A percentile compares a stretch with the other conserved stretches of the same genome.
These are phyloP conservation scores for Vollenhovia emeryi DNA, from an alignment of 1,140 invertebrate genomes.

Conservation along the genomic window DNA sequence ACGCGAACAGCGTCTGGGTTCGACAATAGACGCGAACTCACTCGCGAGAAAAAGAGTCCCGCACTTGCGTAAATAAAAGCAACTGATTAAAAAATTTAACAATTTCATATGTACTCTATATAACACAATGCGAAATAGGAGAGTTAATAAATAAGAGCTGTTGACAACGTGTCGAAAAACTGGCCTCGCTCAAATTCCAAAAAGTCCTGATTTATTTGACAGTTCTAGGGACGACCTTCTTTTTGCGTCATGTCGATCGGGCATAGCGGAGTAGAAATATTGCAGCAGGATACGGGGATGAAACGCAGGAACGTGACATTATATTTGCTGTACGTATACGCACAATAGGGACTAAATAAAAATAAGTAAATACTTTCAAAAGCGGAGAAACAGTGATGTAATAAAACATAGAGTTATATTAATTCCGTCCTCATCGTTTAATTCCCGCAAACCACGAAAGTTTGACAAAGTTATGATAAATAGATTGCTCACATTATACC, in stretches of 20 bases:
- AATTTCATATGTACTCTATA: neutral
- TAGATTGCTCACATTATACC: slow-evolving; percentile 83
- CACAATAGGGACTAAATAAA: neutral
- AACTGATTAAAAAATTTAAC: neutral
- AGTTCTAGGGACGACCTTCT: neutral
- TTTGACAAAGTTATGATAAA: slow-evolving; percentile 75
- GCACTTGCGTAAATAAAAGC: neutral
- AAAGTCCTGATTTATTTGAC: neutral
- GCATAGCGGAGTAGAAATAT: neutral
- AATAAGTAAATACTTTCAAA: neutral
- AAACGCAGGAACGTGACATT: neutral
- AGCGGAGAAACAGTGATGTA: neutral
- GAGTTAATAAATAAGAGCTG: neutral
- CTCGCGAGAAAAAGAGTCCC: neutral
- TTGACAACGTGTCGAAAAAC: neutral
- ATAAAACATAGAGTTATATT: neutral
- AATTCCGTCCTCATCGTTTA: slow-evolving; percentile 45
- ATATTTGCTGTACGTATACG: neutral
- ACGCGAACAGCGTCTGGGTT: no score
- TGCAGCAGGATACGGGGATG: neutral
- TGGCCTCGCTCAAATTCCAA: neutral
- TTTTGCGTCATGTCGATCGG: neutral
- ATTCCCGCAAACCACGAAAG: neutral
- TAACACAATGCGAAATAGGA: neutral
- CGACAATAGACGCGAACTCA: neutral